phyloP scores from a whole-genome alignment of 2,888 invertebrate genomes.

The Lapara coniferarum region DNA sequence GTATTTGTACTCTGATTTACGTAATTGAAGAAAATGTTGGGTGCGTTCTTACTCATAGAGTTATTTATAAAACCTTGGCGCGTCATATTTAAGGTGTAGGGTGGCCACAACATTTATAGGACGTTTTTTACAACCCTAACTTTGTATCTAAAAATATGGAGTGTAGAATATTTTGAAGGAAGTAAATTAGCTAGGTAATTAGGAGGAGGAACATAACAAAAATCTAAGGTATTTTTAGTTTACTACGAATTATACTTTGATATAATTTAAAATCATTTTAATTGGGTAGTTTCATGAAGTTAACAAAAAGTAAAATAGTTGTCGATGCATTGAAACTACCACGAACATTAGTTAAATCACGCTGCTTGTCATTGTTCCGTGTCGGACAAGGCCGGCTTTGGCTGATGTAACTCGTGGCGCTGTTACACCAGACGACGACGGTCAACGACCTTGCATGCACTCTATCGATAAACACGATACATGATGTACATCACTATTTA shows the following conservation, averaged over 20 bases:
- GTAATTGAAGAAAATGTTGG: constrained; percentile 35
- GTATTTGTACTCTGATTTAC: not conserved
- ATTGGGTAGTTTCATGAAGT: not conserved
- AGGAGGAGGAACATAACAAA: too few relatives aligned
- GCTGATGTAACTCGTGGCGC: constrained; percentile 72
- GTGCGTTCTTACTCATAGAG: constrained; percentile 26
- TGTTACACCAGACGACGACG: constrained; percentile 67
- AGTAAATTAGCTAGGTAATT: not conserved
- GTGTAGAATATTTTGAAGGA: not conserved
- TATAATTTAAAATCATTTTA: not conserved
- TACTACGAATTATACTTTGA: not conserved
- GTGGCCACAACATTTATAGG: constrained; percentile 33
- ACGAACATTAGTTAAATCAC: constrained; percentile 42
- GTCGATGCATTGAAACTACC: constrained; percentile 39
- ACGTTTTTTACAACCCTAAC: not conserved
- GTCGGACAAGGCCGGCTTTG: constrained; percentile 73
- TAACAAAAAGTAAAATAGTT: not conserved
- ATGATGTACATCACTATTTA: constrained; percentile 54
- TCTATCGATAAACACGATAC: constrained; percentile 53
- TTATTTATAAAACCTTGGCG: constrained; percentile 14
- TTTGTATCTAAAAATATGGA: not conserved
- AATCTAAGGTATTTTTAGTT: not conserved
- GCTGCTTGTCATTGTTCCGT: constrained; percentile 69
- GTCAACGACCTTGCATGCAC: constrained; percentile 74
- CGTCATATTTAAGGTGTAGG: constrained; percentile 33